Conservation (phyloP, 2,113 vertebrate species). For the Tachysurus vachellii region DNA sequence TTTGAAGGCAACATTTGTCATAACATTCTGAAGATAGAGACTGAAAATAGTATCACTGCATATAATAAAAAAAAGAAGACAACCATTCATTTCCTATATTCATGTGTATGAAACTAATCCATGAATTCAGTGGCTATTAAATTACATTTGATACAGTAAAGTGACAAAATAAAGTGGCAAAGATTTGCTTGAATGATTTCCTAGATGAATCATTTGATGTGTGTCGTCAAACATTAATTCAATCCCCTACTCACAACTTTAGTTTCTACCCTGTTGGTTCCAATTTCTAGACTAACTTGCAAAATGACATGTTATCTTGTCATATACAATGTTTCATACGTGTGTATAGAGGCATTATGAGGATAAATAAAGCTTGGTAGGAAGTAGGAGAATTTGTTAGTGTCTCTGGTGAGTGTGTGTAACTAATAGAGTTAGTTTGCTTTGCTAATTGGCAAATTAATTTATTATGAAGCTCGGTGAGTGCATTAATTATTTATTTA, state of each 20-base stretch:
- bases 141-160: neutral
- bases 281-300: neutral
- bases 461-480: neutral
- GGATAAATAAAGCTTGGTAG: neutral
- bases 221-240: neutral
- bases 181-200: neutral
- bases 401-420: neutral
- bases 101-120: neutral
- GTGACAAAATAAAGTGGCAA: neutral
- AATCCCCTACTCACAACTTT: neutral
- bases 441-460: neutral
- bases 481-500: neutral
- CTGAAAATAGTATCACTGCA: neutral
- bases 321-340: neutral
- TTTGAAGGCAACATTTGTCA: slow-evolving; percentile 14
- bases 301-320: neutral
- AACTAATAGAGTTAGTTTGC: neutral
- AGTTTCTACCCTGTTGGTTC: neutral
- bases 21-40: neutral
- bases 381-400: neutral
- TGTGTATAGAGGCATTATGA: neutral
- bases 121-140: neutral
- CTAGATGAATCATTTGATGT: neutral
- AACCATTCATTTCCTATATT: neutral
- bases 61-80: neutral